Percentiles rank a stretch among this genome's conserved stretches.
Conservation (phyloP, 2,888 invertebrate species). For the Drosophila formosana region DNA sequence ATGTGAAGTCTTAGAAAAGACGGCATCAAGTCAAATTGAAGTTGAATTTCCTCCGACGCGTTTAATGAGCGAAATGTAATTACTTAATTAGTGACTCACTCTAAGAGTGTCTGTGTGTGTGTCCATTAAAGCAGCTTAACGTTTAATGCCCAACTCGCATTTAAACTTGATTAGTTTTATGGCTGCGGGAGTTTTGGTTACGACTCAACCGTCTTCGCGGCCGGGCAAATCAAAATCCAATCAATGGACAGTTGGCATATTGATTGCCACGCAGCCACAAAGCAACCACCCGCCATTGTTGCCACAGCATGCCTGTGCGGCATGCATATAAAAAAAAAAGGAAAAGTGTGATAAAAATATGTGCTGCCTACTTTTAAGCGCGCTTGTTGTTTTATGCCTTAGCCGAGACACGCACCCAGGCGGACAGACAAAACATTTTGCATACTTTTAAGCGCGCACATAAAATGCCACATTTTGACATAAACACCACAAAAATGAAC, state of each 20-base stretch:
- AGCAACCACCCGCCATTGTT: not conserved
- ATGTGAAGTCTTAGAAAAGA: conserved; percentile 29
- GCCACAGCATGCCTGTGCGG: not conserved
- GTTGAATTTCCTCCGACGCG: conserved; percentile 68
- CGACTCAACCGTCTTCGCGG: not conserved
- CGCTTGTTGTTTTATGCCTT: conserved; percentile 37
- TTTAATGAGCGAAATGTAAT: conserved; percentile 81
- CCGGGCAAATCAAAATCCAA: conserved; percentile 73
- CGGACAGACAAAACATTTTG: conserved; percentile 54
- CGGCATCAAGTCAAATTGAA: conserved; percentile 71
- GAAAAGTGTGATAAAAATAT: conserved; percentile 43
- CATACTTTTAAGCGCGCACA: conserved; percentile 73
- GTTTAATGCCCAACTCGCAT: conserved; percentile 65
- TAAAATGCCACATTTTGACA: conserved; percentile 77
- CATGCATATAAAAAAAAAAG: conserved; percentile 28
- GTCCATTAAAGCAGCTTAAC: conserved; percentile 73
- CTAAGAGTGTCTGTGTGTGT: conserved; percentile 13
- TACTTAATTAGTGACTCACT: conserved; percentile 73
- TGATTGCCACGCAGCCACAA: conserved; percentile 48
- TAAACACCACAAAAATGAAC: conserved; percentile 68
- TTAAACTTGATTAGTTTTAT: conserved; percentile 79
- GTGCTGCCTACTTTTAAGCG: conserved; percentile 73
- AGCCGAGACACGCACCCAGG: conserved; percentile 36
- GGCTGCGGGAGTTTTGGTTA: conserved; percentile 24
- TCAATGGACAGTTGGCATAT: conserved; percentile 74